A percentile compares a stretch with the other conserved stretches of the same genome.
Evolutionary conservation across 2,797 vertebrate genomes (phyloP).

Genomic region (Falco naumanni): DNA sequence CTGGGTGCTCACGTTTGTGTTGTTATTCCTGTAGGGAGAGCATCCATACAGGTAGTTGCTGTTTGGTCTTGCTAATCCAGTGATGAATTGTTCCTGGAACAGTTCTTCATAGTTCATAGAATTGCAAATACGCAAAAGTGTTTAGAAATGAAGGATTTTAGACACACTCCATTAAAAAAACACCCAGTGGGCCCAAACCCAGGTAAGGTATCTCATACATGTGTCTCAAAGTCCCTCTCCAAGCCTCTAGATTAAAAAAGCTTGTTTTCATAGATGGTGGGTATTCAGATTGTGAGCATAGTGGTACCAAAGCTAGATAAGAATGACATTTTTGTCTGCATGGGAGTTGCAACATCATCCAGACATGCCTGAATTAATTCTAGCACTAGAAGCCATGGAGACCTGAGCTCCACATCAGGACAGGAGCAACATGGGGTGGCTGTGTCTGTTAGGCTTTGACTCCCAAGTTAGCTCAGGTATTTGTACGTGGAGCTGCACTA

Average conservation of each 20-base stretch:
- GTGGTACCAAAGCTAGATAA: neutral
- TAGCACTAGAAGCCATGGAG: neutral
- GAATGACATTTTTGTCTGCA: neutral
- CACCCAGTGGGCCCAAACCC: neutral
- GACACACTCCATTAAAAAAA: neutral
- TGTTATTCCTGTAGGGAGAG: neutral
- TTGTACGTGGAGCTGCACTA: neutral
- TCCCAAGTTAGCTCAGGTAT: neutral
- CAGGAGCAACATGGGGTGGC: neutral
- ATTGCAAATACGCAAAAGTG: neutral
- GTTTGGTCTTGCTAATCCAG: neutral
- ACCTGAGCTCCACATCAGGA: neutral
- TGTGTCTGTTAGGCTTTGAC: neutral
- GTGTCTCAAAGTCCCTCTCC: neutral
- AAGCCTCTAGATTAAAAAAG: neutral
- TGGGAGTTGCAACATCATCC: neutral
- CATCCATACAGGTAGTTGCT: neutral
- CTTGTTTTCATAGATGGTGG: neutral
- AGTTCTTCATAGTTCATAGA: neutral
- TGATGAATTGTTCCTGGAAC: neutral
- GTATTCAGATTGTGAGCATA: neutral
- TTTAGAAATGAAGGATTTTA: neutral
- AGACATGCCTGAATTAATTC: neutral
- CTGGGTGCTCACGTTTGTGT: fast-evolving
- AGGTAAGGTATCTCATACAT: neutral